These are phyloP conservation scores for Chelon labrosus DNA, from an alignment of 2,797 vertebrate species.

Conservation along the genomic window DNA sequence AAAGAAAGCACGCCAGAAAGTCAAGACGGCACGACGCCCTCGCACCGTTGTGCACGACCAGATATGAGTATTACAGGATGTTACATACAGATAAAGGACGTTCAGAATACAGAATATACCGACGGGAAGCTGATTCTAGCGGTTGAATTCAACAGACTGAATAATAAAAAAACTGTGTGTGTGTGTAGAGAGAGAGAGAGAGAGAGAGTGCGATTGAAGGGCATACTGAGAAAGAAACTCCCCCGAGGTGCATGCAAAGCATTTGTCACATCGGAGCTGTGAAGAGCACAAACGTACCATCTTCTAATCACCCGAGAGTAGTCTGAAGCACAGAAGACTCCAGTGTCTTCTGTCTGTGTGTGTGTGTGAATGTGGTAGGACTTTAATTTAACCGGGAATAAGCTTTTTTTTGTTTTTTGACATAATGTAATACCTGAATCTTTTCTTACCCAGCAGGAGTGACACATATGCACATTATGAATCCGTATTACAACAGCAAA, in stretches of 20 bases:
- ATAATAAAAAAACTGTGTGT: conserved; percentile 28
- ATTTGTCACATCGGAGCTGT: conserved; percentile 68
- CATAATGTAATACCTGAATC: conserved; percentile 64
- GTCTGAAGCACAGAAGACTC: conserved; percentile 39
- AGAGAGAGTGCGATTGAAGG: conserved; percentile 55
- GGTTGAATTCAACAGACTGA: conserved; percentile 38
- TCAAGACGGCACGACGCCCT: conserved; percentile 15
- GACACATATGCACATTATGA: conserved; percentile 38
- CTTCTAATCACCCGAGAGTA: conserved; percentile 62
- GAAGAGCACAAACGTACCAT: conserved; percentile 55
- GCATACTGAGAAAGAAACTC: conserved; percentile 53
- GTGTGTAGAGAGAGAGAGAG: conserved; percentile 19
- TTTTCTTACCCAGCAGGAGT: conserved; percentile 35
- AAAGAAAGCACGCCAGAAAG: conserved; percentile 27
- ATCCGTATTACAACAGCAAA: conserved; percentile 32
- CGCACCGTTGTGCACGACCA: conserved; percentile 13
- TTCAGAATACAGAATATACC: conserved; percentile 18
- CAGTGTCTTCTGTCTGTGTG: conserved; percentile 9
- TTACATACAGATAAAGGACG: conserved; percentile 48
- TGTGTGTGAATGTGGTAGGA: conserved; percentile 33
- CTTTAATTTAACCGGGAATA: conserved; percentile 54
- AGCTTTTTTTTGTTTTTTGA: conserved; percentile 12
- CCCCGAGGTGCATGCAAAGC: conserved; percentile 61
- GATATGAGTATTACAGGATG: conserved; percentile 52
- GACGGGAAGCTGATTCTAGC: conserved; percentile 34